Conservation (phyloP, 1,140 invertebrate species). For the Camponotus floridanus region DNA sequence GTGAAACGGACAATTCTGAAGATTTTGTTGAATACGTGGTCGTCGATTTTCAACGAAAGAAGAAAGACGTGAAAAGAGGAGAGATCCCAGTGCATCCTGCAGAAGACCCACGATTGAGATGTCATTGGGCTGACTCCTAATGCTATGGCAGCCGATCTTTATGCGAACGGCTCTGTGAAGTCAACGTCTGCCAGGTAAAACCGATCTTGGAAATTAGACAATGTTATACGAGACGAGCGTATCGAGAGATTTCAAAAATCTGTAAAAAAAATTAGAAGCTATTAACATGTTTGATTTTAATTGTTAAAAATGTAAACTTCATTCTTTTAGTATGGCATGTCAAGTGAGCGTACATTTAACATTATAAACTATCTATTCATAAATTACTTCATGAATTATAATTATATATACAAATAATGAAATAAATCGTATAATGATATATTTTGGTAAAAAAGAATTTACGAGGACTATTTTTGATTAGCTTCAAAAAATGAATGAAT, state of each 20-base stretch:
- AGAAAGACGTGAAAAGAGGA: background rate
- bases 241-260: too few relatives aligned
- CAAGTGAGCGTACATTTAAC: background rate
- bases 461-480: background rate
- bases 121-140: conserved; percentile 35
- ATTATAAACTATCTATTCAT: background rate
- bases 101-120: conserved; percentile 22
- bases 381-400: background rate
- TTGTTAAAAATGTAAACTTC: too few relatives aligned
- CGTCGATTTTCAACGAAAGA: background rate
- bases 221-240: too few relatives aligned
- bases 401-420: background rate
- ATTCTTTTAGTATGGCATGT: too few relatives aligned
- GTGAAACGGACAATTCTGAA: conserved; percentile 39
- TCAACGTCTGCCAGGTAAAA: conserved; percentile 77
- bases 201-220: conserved; percentile 8
- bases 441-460: background rate
- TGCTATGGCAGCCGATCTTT: conserved; percentile 82
- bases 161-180: conserved; percentile 79
- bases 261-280: background rate
- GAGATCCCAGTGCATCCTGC: background rate
- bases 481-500: background rate
- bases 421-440: background rate
- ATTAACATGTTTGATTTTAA: too few relatives aligned
- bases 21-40: background rate